phyloP scores from a whole-genome alignment of 2,113 vertebrate genomes.

The Lamprotornis superbus region DNA sequence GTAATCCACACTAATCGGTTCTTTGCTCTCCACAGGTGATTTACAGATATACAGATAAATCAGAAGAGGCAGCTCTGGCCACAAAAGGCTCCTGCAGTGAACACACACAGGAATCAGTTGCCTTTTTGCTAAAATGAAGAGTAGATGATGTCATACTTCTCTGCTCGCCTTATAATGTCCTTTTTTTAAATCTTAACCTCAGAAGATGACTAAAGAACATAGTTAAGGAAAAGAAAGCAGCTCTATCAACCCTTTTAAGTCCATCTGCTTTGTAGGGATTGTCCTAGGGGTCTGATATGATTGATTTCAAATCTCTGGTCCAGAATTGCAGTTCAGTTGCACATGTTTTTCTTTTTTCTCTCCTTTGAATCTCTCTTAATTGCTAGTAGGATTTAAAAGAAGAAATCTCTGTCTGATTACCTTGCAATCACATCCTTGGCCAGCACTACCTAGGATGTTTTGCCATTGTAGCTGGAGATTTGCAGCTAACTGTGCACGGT shows the following conservation, averaged over 20 bases:
- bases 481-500: background rate
- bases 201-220: background rate
- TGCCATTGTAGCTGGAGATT: background rate
- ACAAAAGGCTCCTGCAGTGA: slow-evolving; percentile 54
- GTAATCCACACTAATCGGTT: slow-evolving; percentile 62
- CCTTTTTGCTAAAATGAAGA: slow-evolving; percentile 28
- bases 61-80: slow-evolving; percentile 44
- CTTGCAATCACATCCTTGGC: background rate
- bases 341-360: background rate
- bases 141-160: slow-evolving; percentile 26
- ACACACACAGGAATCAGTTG: background rate
- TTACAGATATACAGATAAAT: slow-evolving; percentile 57
- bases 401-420: background rate
- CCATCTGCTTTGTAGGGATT: slow-evolving; percentile 1
- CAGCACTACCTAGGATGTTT: background rate
- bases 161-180: background rate
- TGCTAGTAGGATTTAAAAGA: background rate
- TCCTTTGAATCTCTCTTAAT: background rate
- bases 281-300: background rate
- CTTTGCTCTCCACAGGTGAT: slow-evolving; percentile 55
- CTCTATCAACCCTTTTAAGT: background rate
- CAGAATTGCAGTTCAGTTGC: background rate
- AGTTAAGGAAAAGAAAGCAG: background rate
- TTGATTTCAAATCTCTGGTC: background rate
- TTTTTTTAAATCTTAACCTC: background rate